phyloP scores from a whole-genome alignment of 2,888 invertebrate species.

The Pristionchus maxplancki region DNA sequence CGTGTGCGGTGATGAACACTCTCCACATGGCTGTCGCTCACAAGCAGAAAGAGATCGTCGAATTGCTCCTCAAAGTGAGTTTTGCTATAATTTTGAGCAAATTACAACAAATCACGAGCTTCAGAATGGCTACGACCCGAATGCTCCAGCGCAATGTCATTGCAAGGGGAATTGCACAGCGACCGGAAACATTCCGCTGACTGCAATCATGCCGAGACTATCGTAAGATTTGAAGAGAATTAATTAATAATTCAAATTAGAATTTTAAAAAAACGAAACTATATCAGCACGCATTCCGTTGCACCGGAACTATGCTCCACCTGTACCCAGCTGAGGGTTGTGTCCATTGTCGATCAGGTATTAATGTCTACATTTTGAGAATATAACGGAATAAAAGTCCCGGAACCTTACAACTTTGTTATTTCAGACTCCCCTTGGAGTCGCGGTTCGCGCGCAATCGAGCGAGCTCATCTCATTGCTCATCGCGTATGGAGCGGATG shows the following conservation, averaged over 20 bases:
- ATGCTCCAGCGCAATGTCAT: slow-evolving; percentile 80
- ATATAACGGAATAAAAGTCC: no score
- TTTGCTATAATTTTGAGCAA: slow-evolving; percentile 76
- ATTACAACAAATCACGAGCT: not conserved
- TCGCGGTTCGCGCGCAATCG: slow-evolving; percentile 82
- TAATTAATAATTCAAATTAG: no score
- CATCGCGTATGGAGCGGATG: slow-evolving; percentile 81
- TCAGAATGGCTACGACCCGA: slow-evolving; percentile 80
- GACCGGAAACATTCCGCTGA: slow-evolving; percentile 73
- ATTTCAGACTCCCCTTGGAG: slow-evolving; percentile 82
- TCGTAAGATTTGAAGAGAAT: no score
- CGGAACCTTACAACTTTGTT: not conserved
- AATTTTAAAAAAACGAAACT: no score
- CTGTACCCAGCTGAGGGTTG: slow-evolving; percentile 80
- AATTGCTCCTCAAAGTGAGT: slow-evolving; percentile 80
- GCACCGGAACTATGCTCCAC: slow-evolving; percentile 79
- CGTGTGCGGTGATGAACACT: slow-evolving; percentile 78
- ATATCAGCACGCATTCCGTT: slow-evolving; percentile 70
- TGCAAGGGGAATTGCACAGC: slow-evolving; percentile 76
- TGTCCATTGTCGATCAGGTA: slow-evolving; percentile 70
- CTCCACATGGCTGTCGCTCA: slow-evolving; percentile 83
- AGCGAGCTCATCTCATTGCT: slow-evolving; percentile 81
- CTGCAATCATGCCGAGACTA: slow-evolving; percentile 71
- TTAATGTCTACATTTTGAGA: no score
- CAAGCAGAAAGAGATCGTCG: slow-evolving; percentile 79